These are phyloP conservation scores for Caenorhabditis briggsae DNA, from an alignment of 1,140 invertebrate genomes.

Conservation along the genomic window DNA sequence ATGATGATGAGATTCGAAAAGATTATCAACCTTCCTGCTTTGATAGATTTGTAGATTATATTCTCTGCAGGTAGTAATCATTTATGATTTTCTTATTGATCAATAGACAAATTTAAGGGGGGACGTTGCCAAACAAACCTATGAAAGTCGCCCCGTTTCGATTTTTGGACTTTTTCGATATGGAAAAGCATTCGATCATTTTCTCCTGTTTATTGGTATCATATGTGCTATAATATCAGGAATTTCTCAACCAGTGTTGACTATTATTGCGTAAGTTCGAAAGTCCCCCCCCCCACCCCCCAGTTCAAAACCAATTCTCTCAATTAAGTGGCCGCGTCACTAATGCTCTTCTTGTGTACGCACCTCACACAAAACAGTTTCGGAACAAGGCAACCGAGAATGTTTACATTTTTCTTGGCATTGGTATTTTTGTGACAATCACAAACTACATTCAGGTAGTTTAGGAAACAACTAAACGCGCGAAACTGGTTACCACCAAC, in stretches of 20 bases:
- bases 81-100: neutral
- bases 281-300: too few relatives aligned
- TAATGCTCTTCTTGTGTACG: slow-evolving; percentile 65
- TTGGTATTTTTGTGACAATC: slow-evolving; percentile 62
- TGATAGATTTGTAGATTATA: slow-evolving; percentile 43
- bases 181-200: slow-evolving; percentile 58
- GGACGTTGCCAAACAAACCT: slow-evolving; percentile 50
- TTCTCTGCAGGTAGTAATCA: slow-evolving; percentile 46
- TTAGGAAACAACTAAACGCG: neutral
- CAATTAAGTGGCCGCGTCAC: slow-evolving; percentile 60
- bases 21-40: slow-evolving; percentile 29
- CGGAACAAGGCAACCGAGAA: slow-evolving; percentile 64
- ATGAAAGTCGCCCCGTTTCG: slow-evolving; percentile 49
- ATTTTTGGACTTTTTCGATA: slow-evolving; percentile 64
- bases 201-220: slow-evolving; percentile 63
- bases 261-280: slow-evolving; percentile 37
- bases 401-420: slow-evolving; percentile 69
- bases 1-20: slow-evolving; percentile 40
- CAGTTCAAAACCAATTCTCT: slow-evolving; percentile 7
- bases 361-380: slow-evolving; percentile 55
- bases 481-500: neutral
- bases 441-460: slow-evolving; percentile 66
- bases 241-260: slow-evolving; percentile 62
- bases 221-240: slow-evolving; percentile 64
- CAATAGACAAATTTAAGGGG: slow-evolving; percentile 20